Evolutionary conservation across 2,113 vertebrate species (phyloP), one percentile per base, ranked within the genome.

Genomic region (Amphiprion ocellaris): DNA sequence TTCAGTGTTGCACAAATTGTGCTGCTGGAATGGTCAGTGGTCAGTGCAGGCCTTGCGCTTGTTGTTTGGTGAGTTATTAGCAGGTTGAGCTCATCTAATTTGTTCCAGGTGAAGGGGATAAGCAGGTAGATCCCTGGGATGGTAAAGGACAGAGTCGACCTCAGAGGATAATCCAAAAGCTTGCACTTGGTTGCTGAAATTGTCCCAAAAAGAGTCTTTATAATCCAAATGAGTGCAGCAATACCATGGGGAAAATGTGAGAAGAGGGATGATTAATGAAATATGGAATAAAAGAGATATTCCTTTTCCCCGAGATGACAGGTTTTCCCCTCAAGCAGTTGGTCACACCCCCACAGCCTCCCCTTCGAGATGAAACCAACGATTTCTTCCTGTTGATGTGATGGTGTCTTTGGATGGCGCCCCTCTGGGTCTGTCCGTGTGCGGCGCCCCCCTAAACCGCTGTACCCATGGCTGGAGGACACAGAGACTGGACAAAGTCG

Each of bases 401-500:
- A 77, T 68, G 60, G 72, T 69, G 77, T 87, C 64, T 79, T 86
- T 69, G 83, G 77, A 82, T 81, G 78, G 76, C 52, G 10, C 82
- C 83, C 77, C 74, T 82, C 53, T 75, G 82, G 76, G 76, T 82
- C 56, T 55, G 19, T 76, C 77, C 30, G 14, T 63, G 56, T 67
- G 80, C 69, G 56, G 72, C 56, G 82, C 69, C 79, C 85, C 89
- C 88, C 87, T 94, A 95, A 91, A 95, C 78, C 86, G 76, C 89
- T 68, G 88, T 70, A 84, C 66, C 94, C 94, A 94, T 94, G 60
- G 88, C 83, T 91, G 89, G 85, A 88, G 81, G 89, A 93, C 84
- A 84, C 86, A 78, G 77, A 77, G 83, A 94, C 79, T 93, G 89
- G 74, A 75, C 89, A 79, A 91, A 92, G 88, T 89, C 46, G 67